Conservation (phyloP, 2,797 vertebrate genomes). For the Rousettus madagascariensis region DNA sequence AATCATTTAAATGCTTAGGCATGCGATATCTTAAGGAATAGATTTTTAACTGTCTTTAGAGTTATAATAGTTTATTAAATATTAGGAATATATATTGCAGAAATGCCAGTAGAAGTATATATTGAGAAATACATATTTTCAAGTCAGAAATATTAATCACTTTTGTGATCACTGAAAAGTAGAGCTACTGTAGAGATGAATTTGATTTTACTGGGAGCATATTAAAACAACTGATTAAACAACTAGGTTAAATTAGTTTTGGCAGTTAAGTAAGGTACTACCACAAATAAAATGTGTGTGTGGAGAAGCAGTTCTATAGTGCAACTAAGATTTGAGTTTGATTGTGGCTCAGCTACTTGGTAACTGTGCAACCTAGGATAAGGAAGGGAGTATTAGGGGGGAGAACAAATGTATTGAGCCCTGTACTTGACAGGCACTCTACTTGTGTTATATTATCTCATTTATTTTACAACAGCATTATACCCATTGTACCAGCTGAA, state of each 20-base stretch:
- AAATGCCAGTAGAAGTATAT: conserved; percentile 35
- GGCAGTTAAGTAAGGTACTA: conserved; percentile 16
- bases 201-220: conserved; percentile 33
- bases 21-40: conserved; percentile 39
- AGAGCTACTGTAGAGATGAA: conserved; percentile 2
- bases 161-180: conserved; percentile 43
- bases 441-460: background rate
- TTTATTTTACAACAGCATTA: background rate
- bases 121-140: conserved; percentile 50
- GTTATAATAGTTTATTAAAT: conserved; percentile 41
- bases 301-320: conserved; percentile 3
- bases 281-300: background rate
- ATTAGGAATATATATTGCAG: conserved; percentile 6
- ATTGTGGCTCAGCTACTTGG: conserved; percentile 22
- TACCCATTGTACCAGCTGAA: background rate
- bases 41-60: conserved; percentile 44
- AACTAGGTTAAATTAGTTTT: conserved; percentile 40
- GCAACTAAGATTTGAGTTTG: conserved; percentile 9
- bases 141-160: conserved; percentile 50
- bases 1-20: conserved; percentile 43
- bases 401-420: background rate
- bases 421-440: background rate
- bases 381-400: background rate
- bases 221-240: conserved; percentile 51
- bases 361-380: conserved; percentile 4